Evolutionary conservation across 2,797 vertebrate species (phyloP), one percentile per base, ranked within the genome.

Genomic region (Myiotriccus ornatus): DNA sequence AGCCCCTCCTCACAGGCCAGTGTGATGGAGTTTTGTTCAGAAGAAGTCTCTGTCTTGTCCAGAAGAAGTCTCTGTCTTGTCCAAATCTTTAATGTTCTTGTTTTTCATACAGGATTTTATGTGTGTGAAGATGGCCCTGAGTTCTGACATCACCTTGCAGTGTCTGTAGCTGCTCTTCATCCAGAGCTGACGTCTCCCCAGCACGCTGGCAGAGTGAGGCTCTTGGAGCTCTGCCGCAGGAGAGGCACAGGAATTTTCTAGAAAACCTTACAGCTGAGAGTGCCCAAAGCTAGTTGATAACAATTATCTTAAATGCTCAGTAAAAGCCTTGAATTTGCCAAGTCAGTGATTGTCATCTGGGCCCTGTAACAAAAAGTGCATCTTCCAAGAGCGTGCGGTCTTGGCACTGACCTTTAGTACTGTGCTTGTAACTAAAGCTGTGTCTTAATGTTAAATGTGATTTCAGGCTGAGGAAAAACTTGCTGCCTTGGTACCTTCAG

Each of bases 181-280:
- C 44, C 57, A 39, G 46, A 37, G 10, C 24, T 39, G 65, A n/a
- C 52, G 24, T 50, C 82, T 75, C 52, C 24, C 64, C 4, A 14
- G 25, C 44, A 2, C 1, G 0, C 28, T 8, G 18, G 55, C 2
- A 1, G 35, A 74, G 67, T 16, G 18, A 80, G 59, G 1, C 44
- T 74, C 32, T 22, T 77, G 64, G 52, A 88, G 52, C 50, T 82
- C 28, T 69, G 75, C 47, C 4, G 6, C 67, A 49, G 55, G n/a
- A 73, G 37, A 46, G 22, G 28, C 52, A 47, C 53, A 60, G 59
- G 44, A 49, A 46, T 88, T 82, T 67, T 84, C 89, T 62, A 44
- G 74, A 86, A 84, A 74, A 64, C 14, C 7, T 63, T 59, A 10
- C 63, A 83, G 7, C 37, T 41, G 20, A 15, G 65, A 57, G 22